Evolutionary conservation across 2,113 vertebrate genomes (phyloP).

Genomic region (Polyodon spathula): DNA sequence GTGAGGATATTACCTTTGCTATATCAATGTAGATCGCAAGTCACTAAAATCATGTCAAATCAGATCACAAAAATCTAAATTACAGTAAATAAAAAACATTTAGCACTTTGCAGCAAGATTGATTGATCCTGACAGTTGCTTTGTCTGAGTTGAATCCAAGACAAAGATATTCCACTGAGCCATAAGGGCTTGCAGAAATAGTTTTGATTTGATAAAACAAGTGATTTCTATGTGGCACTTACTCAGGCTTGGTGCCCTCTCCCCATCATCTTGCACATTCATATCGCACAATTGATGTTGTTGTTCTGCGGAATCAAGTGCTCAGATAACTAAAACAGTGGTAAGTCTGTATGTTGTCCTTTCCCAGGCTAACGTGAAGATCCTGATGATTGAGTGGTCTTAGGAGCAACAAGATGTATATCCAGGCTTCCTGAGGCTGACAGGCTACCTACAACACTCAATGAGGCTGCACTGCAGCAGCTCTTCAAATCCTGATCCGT

Average conservation of each 20-base stretch:
- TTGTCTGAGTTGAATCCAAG: too few species aligned
- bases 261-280: background rate
- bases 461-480: conserved; percentile 48
- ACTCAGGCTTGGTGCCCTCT: background rate
- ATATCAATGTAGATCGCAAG: background rate
- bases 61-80: background rate
- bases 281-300: background rate
- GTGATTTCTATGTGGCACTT: background rate
- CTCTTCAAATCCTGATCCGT: conserved; percentile 44
- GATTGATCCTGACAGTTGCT: too few species aligned
- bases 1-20: background rate
- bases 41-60: conserved; percentile 6
- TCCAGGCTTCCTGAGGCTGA: conserved; percentile 8
- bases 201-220: too few species aligned
- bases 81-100: background rate
- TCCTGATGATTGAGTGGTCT: background rate
- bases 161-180: too few species aligned
- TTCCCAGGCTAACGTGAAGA: background rate
- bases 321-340: background rate
- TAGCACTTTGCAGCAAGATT: background rate
- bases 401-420: background rate
- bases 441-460: conserved; percentile 28
- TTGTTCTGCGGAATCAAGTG: background rate
- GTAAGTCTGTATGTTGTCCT: background rate
- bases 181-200: too few species aligned